Percentiles rank a stretch among this genome's conserved stretches.
Evolutionary conservation across 2,113 vertebrate genomes (phyloP).

Genomic region (Rhagologus leucostigma): DNA sequence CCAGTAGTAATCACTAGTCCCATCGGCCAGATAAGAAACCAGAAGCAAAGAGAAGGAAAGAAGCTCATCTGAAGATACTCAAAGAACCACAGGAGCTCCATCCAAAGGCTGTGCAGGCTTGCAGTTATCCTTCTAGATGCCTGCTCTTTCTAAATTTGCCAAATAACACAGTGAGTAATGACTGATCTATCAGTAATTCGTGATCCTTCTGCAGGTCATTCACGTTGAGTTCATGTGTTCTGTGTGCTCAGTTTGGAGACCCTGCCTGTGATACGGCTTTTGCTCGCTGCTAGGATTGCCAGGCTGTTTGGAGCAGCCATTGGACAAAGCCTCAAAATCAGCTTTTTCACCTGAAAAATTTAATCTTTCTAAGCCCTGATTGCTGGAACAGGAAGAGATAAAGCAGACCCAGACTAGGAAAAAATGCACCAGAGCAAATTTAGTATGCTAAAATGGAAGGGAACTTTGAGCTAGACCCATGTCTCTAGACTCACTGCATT

Average conservation of each 20-base stretch:
- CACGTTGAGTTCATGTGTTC: neutral
- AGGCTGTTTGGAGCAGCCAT: neutral
- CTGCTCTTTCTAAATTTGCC: neutral
- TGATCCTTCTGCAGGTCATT: neutral
- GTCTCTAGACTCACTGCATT: neutral
- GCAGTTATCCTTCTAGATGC: neutral
- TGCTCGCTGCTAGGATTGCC: neutral
- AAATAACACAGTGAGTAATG: neutral
- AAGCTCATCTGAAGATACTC: neutral
- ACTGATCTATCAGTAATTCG: neutral
- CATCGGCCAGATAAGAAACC: neutral
- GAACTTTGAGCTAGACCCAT: neutral
- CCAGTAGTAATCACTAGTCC: neutral
- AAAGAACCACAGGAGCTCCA: neutral
- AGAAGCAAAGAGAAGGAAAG: neutral
- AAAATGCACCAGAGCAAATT: neutral
- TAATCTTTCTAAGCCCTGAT: neutral
- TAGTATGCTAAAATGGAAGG: fast-evolving
- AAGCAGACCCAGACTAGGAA: neutral
- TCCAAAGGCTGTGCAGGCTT: neutral
- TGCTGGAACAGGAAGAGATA: neutral
- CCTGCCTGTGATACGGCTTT: neutral
- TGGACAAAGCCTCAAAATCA: neutral
- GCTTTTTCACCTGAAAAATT: neutral
- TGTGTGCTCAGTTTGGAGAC: neutral